Conservation (phyloP, 2,888 invertebrate genomes). For the Dexiosoma caninum region DNA sequence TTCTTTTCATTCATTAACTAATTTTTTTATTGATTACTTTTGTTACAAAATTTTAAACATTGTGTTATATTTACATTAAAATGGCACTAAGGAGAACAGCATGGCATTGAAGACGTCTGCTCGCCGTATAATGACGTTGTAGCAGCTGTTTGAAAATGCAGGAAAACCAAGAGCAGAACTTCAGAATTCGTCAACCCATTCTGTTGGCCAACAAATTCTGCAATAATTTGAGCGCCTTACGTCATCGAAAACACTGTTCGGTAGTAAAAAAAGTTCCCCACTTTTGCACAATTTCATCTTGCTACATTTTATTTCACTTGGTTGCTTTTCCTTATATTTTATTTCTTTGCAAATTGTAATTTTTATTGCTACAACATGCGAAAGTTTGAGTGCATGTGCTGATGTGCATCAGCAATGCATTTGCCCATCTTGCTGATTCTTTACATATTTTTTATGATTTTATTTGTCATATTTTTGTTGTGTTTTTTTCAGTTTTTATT, state of each 20-base stretch:
- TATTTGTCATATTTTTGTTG: constrained; percentile 31
- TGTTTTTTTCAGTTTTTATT: constrained; percentile 8
- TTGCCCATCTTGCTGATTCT: constrained; percentile 4
- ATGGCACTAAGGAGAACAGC: background rate
- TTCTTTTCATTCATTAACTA: constrained; percentile 54
- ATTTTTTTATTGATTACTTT: background rate
- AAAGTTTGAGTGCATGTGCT: constrained; percentile 10
- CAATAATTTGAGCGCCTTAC: constrained; percentile 29
- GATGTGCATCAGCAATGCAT: constrained; percentile 12
- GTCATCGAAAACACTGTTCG: constrained; percentile 18
- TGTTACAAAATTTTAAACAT: constrained; percentile 52
- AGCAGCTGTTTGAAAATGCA: constrained; percentile 28
- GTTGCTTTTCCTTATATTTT: constrained; percentile 37
- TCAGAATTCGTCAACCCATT: no score
- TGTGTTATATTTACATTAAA: constrained; percentile 41
- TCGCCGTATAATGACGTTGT: constrained; percentile 36
- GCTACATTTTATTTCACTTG: constrained; percentile 10
- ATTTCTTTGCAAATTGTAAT: constrained; percentile 57
- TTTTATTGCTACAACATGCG: constrained; percentile 35
- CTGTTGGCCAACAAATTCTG: background rate
- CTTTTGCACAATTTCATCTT: constrained; percentile 44
- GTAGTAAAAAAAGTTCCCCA: constrained; percentile 42
- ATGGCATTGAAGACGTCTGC: constrained; percentile 32
- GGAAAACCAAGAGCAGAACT: constrained; percentile 20
- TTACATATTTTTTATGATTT: constrained; percentile 44